A percentile compares a stretch with the other conserved stretches of the same genome.
Conservation (phyloP, 2,888 invertebrate genomes). For the Luperina nickerlii region DNA sequence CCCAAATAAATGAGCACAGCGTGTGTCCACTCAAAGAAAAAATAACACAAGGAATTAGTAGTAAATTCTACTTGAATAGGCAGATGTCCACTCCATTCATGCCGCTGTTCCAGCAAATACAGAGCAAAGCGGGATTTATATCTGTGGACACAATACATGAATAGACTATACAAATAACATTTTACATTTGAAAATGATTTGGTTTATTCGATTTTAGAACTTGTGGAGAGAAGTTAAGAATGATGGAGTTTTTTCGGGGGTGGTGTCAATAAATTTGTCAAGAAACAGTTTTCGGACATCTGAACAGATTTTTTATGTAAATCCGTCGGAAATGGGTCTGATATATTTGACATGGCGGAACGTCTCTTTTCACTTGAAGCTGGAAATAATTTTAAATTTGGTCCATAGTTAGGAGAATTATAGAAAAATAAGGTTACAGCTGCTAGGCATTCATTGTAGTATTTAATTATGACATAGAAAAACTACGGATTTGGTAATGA, state of each 20-base stretch:
- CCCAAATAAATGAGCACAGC: constrained; percentile 55
- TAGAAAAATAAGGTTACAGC: constrained; percentile 31
- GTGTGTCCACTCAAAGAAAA: constrained; percentile 67
- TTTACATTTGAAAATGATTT: constrained; percentile 16
- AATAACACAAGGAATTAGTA: constrained; percentile 65
- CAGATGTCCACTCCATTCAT: constrained; percentile 63
- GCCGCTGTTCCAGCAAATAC: constrained; percentile 61
- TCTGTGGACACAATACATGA: constrained; percentile 45
- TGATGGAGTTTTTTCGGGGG: background rate
- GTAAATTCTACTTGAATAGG: constrained; percentile 61
- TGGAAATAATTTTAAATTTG: constrained; percentile 35
- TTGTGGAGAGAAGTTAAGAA: background rate
- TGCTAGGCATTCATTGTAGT: constrained; percentile 13
- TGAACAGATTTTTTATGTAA: constrained; percentile 52
- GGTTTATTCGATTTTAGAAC: constrained; percentile 23
- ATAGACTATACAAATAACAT: constrained; percentile 16
- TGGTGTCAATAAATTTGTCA: constrained; percentile 17
- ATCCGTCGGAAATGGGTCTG: constrained; percentile 53
- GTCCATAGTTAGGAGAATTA: background rate
- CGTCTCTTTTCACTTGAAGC: constrained; percentile 49
- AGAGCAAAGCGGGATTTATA: constrained; percentile 61
- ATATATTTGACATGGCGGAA: constrained; percentile 61
- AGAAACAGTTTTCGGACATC: constrained; percentile 40
- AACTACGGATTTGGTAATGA: background rate
- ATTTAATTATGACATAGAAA: background rate